Evolutionary conservation across 2,113 vertebrate genomes (phyloP).

Genomic region (Lepidothrix coronata): DNA sequence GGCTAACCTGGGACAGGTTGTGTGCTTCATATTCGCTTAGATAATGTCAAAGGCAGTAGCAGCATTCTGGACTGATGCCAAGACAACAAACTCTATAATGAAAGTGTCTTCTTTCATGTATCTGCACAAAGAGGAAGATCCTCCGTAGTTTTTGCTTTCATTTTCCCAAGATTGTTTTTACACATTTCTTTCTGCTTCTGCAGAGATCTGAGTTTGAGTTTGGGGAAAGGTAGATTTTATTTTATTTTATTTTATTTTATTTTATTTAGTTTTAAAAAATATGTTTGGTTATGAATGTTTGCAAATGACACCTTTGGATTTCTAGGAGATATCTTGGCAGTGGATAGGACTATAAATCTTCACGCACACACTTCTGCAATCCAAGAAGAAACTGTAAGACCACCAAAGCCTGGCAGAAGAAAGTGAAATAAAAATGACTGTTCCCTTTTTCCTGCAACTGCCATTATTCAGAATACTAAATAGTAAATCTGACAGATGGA

Average conservation of each 20-base stretch:
- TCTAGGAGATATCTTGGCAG: not conserved
- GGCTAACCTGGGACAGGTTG: not conserved
- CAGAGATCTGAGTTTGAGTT: not conserved
- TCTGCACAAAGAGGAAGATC: not conserved
- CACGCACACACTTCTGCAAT: not conserved
- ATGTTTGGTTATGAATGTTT: not conserved
- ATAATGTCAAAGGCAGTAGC: not conserved
- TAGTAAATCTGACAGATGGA: slow-evolving; percentile 23
- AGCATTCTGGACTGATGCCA: not conserved
- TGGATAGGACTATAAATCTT: slow-evolving; percentile 5
- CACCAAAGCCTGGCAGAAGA: slow-evolving; percentile 24
- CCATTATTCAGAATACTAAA: slow-evolving; percentile 28
- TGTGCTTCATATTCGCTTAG: not conserved
- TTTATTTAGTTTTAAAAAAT: not conserved
- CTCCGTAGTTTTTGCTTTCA: not conserved
- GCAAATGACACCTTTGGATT: not conserved
- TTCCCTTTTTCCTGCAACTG: not conserved
- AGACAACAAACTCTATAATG: not conserved
- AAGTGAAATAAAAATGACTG: slow-evolving; percentile 12
- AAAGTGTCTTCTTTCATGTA: not conserved
- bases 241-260: not conserved
- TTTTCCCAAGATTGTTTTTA: not conserved
- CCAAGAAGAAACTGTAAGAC: not conserved
- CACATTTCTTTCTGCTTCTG: not conserved
- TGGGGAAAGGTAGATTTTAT: not conserved